Evolutionary conservation across 1,140 invertebrate species (phyloP), one percentile per base, ranked within the genome.

Genomic region (Megalopta genalis): DNA sequence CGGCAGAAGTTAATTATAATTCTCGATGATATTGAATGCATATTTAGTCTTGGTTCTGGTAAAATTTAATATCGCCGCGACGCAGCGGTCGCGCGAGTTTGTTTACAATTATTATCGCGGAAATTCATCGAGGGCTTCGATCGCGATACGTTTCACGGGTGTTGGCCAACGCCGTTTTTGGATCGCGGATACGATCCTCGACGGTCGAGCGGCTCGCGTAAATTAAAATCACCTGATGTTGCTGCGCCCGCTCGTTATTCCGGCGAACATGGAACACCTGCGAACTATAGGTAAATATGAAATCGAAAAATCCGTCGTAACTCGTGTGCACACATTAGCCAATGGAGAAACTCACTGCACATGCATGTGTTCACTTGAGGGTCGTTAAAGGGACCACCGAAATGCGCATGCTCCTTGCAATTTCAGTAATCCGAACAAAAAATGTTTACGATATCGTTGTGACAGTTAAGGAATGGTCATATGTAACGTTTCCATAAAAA

Each of bases 81-180:
- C 21, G 75, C 80, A 49, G 62, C 23, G 57, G 64, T 3, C 37
- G 49, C 59, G 52, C 71, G 18, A 27, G 68, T 67, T 66, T 77
- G 68, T 70, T 81, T 60, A 74, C 71, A 85, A 80, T 85, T 80
- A 85, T 81, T 85, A 85, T 84, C 82, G 80, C 52, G 69, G 68
- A 76, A 73, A 82, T 73, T 78, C 70, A 75, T 85, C 68, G 81
- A 64, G 71, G 65, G 65, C 65, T 67, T 70, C 79, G 27, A 65
- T 59, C 65, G 21, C 67, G 75, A 71, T 70, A 78, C 62, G 54
- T 75, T 59, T 25, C 74, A 54, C 70, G 62, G 42, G 49, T 66
- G 73, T 70, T 71, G 63, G 60, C 65, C 46, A 54, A 62, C 82
- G 70, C 75, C 64, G 81, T 72, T 84, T 74, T 57, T 71, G 79